Percentiles rank a stretch among this genome's conserved stretches.
Conservation (phyloP, 2,113 vertebrate genomes). For the Fregata magnificens region DNA sequence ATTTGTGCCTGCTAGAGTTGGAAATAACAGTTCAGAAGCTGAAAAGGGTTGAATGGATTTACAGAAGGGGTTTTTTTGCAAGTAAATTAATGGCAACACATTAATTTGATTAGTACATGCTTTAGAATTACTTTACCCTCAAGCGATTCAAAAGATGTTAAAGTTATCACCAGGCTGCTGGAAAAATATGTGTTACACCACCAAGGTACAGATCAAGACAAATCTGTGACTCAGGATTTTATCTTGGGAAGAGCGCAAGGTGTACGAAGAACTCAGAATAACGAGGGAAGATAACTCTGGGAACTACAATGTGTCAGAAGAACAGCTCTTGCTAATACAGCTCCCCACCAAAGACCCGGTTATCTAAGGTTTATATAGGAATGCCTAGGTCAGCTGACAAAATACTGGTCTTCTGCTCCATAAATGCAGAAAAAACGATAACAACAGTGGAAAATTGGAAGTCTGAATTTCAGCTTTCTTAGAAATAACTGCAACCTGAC, state of each 20-base stretch:
- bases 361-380: slow-evolving; percentile 73
- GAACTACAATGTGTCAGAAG: slow-evolving; percentile 76
- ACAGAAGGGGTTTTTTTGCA: slow-evolving; percentile 68
- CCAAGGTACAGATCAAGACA: slow-evolving; percentile 77
- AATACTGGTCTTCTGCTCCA: slow-evolving; percentile 74
- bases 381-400: slow-evolving; percentile 80
- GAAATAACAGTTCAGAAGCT: slow-evolving; percentile 82
- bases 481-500: slow-evolving; percentile 74
- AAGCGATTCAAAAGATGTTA: slow-evolving; percentile 75
- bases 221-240: slow-evolving; percentile 79
- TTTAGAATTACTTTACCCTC: slow-evolving; percentile 76
- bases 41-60: slow-evolving; percentile 77
- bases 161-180: slow-evolving; percentile 77
- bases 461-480: slow-evolving; percentile 77
- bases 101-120: slow-evolving; percentile 73
- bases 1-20: slow-evolving; percentile 89
- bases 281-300: slow-evolving; percentile 75
- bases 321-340: slow-evolving; percentile 69
- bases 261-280: slow-evolving; percentile 77
- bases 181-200: slow-evolving; percentile 70
- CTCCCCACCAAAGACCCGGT: slow-evolving; percentile 70
- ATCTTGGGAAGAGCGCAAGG: slow-evolving; percentile 75
- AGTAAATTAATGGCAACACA: slow-evolving; percentile 77
- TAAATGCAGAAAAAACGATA: slow-evolving; percentile 74
- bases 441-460: slow-evolving; percentile 80